Base-by-base conservation (phyloP, 2,888 invertebrate genomes). In the Volucella zonaria region DNA sequence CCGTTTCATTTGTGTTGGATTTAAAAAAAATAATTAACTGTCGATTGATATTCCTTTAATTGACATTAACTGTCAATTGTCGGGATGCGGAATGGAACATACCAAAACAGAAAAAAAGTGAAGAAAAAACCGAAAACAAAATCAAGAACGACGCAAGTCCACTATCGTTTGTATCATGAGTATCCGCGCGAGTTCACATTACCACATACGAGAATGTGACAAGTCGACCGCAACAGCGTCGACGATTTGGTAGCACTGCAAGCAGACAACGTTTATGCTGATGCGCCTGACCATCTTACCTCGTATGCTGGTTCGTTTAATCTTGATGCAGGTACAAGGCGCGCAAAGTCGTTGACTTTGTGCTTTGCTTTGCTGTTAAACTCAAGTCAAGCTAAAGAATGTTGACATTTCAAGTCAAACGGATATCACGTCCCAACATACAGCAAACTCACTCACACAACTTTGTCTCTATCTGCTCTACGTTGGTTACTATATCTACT, bases 41-140 rank as follows among this genome's bases (percentile, higher is more conserved):
- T 82, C 86, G 78, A 77, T 77, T 82, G 86, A 70, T 77, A 73
- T 62, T 82, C 82, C 14, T 70, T 86, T 86, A 86, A 86, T 86
- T 86, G 86, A 86, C 86, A 78, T 82, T 75, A 78, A 86, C 82
- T 86, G 86, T 82, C 86, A 86, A 59, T 77, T 62, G 61, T 47
- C 62, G 52, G 73, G 71, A 73, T 68, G 40, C 51, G 15, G 77
- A 73, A 77, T 56, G 76, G 40, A 62, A 62, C 71, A 31, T 43
- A 67, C 14, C 43, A 23, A 52, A 54, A 45, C 12, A 11, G 11
- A 14, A 40, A 40, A 58, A n/a, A 68, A 68, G n/a, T n/a, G n/a
- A n/a, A n/a, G n/a, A 58, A 58, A 0, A 71, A 54, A 73, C 54
- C 42, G 12, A 14, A 67, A 38, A 75, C 68, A 74, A 64, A 82